Evolutionary conservation across 2,888 invertebrate genomes (phyloP).

Genomic region (Cloeon dipterum): DNA sequence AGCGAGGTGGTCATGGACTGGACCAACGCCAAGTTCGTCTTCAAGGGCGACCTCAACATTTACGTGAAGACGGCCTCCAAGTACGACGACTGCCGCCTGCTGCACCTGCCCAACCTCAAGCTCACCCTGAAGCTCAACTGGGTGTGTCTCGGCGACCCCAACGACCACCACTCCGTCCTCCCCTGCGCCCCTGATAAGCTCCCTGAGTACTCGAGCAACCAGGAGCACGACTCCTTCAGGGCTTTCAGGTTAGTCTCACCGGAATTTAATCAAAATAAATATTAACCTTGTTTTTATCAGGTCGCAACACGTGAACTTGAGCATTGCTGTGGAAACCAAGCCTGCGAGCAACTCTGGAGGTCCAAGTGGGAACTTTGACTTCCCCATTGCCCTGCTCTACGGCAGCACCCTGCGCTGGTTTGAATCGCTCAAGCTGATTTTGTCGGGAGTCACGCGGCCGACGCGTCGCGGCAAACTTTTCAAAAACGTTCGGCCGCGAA

Average conservation of each 20-base stretch:
- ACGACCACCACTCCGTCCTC: slow-evolving; percentile 87
- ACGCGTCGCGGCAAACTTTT: slow-evolving; percentile 81
- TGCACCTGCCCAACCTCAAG: slow-evolving; percentile 76
- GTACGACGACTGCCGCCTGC: slow-evolving; percentile 89
- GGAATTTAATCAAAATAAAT: too few species aligned
- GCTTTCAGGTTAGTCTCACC: too few species aligned
- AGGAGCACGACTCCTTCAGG: slow-evolving; percentile 87
- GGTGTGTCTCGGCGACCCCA: slow-evolving; percentile 78
- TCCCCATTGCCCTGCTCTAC: slow-evolving; percentile 59
- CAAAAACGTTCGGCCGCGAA: slow-evolving; percentile 57
- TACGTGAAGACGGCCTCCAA: slow-evolving; percentile 93
- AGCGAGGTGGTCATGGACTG: slow-evolving; percentile 81
- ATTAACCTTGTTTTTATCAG: too few species aligned
- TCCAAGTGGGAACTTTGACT: slow-evolving; percentile 25
- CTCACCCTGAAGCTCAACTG: slow-evolving; percentile 67
- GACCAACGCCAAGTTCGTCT: slow-evolving; percentile 80
- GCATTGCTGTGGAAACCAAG: slow-evolving; percentile 55
- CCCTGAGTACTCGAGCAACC: slow-evolving; percentile 91
- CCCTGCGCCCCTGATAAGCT: slow-evolving; percentile 90
- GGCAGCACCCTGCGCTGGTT: slow-evolving; percentile 91
- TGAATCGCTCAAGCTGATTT: slow-evolving; percentile 77
- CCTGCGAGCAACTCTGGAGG: slow-evolving; percentile 15
- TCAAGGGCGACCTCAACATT: slow-evolving; percentile 84
- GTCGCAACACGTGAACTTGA: slow-evolving; percentile 60
- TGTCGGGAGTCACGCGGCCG: slow-evolving; percentile 79